A percentile compares a stretch with the other conserved stretches of the same genome.
Conservation (phyloP, 2,797 vertebrate species). For the Forpus xanthops region DNA sequence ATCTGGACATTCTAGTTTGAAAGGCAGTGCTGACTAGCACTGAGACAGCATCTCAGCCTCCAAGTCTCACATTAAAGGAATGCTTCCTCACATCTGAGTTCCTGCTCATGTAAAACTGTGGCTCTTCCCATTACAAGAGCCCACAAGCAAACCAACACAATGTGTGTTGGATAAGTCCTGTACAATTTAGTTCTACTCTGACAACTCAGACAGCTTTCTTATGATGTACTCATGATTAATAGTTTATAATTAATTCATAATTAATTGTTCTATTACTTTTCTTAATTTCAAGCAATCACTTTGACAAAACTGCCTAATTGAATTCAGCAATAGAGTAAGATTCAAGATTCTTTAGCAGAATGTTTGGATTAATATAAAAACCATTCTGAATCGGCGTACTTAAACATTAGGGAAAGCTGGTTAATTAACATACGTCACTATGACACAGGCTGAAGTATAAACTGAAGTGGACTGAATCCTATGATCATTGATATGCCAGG, state of each 20-base stretch:
- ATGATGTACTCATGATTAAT: background rate
- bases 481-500: background rate
- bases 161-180: background rate
- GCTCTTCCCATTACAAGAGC: background rate
- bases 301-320: background rate
- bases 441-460: background rate
- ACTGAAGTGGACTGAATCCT: background rate
- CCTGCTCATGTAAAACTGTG: background rate
- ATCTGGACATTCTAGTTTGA: background rate
- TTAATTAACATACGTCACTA: background rate
- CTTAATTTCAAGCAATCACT: slow-evolving; percentile 9
- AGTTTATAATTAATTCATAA: background rate
- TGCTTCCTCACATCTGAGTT: background rate
- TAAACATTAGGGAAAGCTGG: background rate
- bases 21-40: background rate
- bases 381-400: background rate
- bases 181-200: background rate
- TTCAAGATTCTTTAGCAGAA: background rate
- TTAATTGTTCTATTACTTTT: background rate
- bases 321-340: background rate
- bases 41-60: background rate
- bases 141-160: background rate
- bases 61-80: background rate
- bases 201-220: background rate
- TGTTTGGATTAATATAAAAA: background rate